Percentiles rank a stretch among this genome's conserved stretches.
Conservation (phyloP, 2,797 vertebrate species). For the Mastacembelus armatus region DNA sequence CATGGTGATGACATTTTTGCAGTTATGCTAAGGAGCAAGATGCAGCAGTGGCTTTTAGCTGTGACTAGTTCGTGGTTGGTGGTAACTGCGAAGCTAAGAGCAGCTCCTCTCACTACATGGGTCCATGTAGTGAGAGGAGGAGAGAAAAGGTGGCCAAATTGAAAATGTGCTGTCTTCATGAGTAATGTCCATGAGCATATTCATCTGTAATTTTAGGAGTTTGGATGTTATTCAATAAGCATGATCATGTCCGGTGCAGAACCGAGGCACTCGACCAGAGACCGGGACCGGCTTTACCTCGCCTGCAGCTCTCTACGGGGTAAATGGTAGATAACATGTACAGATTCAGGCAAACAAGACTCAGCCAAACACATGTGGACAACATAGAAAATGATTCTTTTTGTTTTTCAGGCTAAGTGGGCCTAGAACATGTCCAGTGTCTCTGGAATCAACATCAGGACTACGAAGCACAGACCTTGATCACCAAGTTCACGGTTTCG, state of each 20-base stretch:
- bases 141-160: no score
- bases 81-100: neutral
- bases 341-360: constrained; percentile 12
- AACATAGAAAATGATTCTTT: neutral
- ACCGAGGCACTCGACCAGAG: no score
- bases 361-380: neutral
- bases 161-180: no score
- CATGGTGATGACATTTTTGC: neutral
- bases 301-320: constrained; percentile 2
- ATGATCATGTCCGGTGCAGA: neutral
- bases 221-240: neutral
- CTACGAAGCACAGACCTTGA: neutral
- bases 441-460: neutral
- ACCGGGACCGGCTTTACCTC: no score
- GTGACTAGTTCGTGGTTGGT: neutral
- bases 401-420: neutral
- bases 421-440: neutral
- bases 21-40: neutral
- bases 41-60: neutral
- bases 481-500: no score
- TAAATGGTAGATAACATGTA: no score
- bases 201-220: neutral
- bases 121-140: no score
- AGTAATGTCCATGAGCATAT: neutral
- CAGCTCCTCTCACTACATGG: neutral